phyloP scores from a whole-genome alignment of 2,113 vertebrate genomes.

The Loxodonta africana region DNA sequence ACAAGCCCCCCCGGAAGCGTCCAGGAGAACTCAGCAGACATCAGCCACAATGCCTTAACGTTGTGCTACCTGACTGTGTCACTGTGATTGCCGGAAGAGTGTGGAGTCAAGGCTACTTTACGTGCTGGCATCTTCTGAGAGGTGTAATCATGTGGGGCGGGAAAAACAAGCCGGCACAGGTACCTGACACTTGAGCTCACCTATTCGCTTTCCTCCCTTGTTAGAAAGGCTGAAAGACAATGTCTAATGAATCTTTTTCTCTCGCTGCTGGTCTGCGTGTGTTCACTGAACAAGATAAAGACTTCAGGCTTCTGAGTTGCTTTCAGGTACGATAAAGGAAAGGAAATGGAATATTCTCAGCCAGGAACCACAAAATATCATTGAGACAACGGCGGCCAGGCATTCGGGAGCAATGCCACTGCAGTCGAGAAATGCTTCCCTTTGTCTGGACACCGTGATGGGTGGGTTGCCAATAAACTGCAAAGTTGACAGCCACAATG shows the following conservation, averaged over 20 bases:
- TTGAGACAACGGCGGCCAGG: neutral
- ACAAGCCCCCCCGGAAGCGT: neutral
- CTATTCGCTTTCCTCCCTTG: neutral
- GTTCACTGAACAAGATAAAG: constrained; percentile 24
- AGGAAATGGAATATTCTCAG: neutral
- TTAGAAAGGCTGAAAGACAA: constrained; percentile 60
- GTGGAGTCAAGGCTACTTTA: constrained; percentile 49
- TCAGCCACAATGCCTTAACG: neutral
- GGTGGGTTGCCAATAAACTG: neutral
- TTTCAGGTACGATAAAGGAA: constrained; percentile 60
- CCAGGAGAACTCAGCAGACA: neutral
- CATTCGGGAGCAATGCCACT: neutral
- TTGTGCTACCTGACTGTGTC: neutral
- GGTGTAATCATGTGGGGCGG: neutral
- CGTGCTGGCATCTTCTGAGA: constrained; percentile 13
- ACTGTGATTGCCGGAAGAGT: neutral
- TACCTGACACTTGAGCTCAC: constrained; percentile 63
- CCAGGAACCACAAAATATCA: neutral
- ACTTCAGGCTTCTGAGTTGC: neutral
- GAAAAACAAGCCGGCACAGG: constrained; percentile 43
- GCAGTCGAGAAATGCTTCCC: neutral
- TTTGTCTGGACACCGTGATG: neutral
- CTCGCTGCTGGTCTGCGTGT: constrained; percentile 14
- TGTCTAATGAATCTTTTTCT: constrained; percentile 62
- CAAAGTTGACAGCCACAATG: neutral